phyloP scores from a whole-genome alignment of 2,113 vertebrate genomes.

The Cynopterus brachyotis region DNA sequence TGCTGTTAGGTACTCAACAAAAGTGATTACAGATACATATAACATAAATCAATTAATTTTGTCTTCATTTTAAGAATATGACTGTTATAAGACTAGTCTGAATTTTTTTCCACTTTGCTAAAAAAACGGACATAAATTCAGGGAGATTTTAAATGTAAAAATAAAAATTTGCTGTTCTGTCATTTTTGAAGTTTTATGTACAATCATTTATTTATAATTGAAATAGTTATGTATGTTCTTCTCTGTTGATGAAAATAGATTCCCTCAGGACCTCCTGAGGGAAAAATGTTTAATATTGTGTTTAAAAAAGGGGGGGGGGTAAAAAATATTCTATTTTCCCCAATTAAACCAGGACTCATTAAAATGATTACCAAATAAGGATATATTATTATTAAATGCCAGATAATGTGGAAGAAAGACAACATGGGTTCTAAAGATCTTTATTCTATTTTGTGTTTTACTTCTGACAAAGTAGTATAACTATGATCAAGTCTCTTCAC shows the following conservation, averaged over 20 bases:
- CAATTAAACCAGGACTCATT: background rate
- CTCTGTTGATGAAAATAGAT: background rate
- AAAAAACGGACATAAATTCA: background rate
- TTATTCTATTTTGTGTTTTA: background rate
- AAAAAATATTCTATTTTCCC: background rate
- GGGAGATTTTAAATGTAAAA: constrained; percentile 10
- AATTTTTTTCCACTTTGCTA: constrained; percentile 8
- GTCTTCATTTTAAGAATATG: constrained; percentile 24
- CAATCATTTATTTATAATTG: constrained; percentile 2
- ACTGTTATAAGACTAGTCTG: background rate
- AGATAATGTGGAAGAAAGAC: background rate
- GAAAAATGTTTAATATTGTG: constrained; percentile 34
- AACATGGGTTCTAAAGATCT: background rate
- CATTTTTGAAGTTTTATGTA: background rate
- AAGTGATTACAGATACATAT: constrained; percentile 6
- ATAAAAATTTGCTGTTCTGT: background rate
- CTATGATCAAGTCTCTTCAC: background rate
- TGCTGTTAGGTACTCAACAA: background rate
- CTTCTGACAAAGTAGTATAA: background rate
- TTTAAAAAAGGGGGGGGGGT: background rate
- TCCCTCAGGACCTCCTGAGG: background rate
- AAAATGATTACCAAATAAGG: background rate
- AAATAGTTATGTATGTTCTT: background rate
- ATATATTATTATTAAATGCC: background rate
- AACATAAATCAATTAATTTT: background rate